Base-by-base conservation (phyloP, 2,888 invertebrate genomes). In the Suillia variegata region DNA sequence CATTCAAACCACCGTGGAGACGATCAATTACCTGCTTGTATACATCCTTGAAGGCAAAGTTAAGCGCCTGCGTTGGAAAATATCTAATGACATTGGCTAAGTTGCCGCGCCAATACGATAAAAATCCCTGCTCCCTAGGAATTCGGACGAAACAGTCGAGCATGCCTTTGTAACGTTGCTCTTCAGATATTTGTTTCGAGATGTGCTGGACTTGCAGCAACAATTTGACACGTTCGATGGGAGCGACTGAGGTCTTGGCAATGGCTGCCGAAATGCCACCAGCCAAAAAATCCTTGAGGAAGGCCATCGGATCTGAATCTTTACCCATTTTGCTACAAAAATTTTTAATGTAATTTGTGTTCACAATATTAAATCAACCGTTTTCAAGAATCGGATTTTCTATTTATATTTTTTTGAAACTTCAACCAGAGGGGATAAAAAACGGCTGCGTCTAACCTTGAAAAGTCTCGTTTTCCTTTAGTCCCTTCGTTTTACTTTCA, bases 21-120 rank as follows among this genome's bases (percentile, higher is more conserved):
- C n/a, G n/a, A n/a, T n/a, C n/a, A n/a, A n/a, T n/a, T 67, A 81
- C 81, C 71, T 86, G 84, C 85, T 96, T 96, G 84, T 95, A 96
- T 75, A 94, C 89, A 83, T 98, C 98, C 83, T 96, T 96, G 84
- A 96, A 96, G 67, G 96, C 94, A 82, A 96, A 96, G 84, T 96
- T 96, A 58, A 96, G 85, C 47, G 96, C 96, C 83, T 96, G 95
- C 31, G 95, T 95, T 55, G 96, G 95, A 85, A 96, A 96, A 82
- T 96, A 96, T 77, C 96, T 86, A 80, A 97, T 90, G 59, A 96
- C 96, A 81, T 97, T 97, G 68, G 96, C 96, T 63, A 94, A 78
- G 83, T 97, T 97, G 73, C 96, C 96, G 79, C 96, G 89, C 96
- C 96, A 97, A 77, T 91, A 90, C 53, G 95, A 91, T 1, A 85